Base-by-base conservation (phyloP, 2,888 invertebrate species). In the Ophioninae sp. region DNA sequence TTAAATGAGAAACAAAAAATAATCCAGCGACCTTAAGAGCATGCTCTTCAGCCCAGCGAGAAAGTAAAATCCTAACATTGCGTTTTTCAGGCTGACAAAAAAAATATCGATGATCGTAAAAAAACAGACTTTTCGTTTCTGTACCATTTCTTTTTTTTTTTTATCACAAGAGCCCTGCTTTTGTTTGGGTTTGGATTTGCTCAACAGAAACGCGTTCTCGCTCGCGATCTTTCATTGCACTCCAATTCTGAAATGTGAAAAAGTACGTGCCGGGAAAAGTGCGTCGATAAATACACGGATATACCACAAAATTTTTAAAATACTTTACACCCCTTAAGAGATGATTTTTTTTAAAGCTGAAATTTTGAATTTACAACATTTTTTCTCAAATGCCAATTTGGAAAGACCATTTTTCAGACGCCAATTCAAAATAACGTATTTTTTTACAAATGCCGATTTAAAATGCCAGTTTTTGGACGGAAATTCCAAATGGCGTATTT, bases 241-340 rank as follows among this genome's bases (percentile, higher is more conserved):
- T 80, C 82, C 79, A 75, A 72, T 79, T 84, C 84, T 84, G 84
- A 84, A 84, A 84, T 76, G 75, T 67, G 79, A 79, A 76, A 80
- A 84, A 84, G 22, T 17, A 51, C 17, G 13, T 56, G 51, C 71
- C 78, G 61, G 37, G 67, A 63, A 59, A 63, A 44, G 51, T 74
- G 37, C 17, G 65, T 78, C 71, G 73, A 39, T 72, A 37, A 8
- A 56, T 23, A 59, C 41, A 20, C 64, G 23, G 17, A 61, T 51
- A 51, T 6, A 30, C 30, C 30, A 2, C 30, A 1, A 30, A 30
- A 2, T 30, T 30, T 30, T 30, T 30, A 30, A 30, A 30, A 30
- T 30, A 30, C 30, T 30, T 30, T 30, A 1, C 30, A 30, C 30
- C 30, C 30, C 30, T 30, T 30, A 30, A 30, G 30, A 3, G 30